Percentiles rank a stretch among this genome's conserved stretches.
Evolutionary conservation across 2,113 vertebrate species (phyloP).

Genomic region (Epinephelus moara): DNA sequence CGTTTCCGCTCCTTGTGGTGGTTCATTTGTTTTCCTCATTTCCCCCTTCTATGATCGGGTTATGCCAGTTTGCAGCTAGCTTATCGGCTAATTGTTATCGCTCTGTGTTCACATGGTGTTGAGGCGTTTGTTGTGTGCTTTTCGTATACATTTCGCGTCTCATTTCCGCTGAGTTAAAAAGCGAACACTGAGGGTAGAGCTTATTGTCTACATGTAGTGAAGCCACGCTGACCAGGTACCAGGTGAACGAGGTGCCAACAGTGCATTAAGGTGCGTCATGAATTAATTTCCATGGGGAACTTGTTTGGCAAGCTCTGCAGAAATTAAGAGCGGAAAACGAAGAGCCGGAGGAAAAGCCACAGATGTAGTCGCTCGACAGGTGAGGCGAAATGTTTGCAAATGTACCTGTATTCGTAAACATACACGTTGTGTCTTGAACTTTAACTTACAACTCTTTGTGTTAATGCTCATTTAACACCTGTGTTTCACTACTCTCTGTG

Average conservation of each 20-base stretch:
- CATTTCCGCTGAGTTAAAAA: too few relatives aligned
- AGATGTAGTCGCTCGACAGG: slow-evolving; percentile 27
- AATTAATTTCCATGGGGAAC: not conserved
- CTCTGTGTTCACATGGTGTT: rapidly evolving
- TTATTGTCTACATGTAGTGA: not conserved
- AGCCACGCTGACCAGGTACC: slow-evolving; percentile 8
- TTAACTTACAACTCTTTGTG: not conserved
- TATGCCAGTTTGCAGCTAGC: not conserved
- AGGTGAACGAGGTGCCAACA: slow-evolving; percentile 46
- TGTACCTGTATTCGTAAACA: not conserved
- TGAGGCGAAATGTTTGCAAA: not conserved
- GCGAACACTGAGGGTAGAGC: not conserved
- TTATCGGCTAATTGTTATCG: not conserved
- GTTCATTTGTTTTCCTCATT: slow-evolving; percentile 46
- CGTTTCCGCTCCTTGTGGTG: not conserved
- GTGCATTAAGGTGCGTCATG: slow-evolving; percentile 7
- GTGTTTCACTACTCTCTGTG: not conserved
- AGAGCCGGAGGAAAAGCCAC: not conserved
- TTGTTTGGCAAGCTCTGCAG: not conserved
- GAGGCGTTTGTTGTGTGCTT: too few relatives aligned
- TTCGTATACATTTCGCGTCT: rapidly evolving
- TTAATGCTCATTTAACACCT: not conserved
- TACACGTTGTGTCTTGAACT: not conserved
- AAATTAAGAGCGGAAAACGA: not conserved
- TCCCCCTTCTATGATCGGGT: not conserved